Evolutionary conservation across 2,888 invertebrate genomes (phyloP), one percentile per base, ranked within the genome.

Genomic region (Nephrocerus scutellatus): DNA sequence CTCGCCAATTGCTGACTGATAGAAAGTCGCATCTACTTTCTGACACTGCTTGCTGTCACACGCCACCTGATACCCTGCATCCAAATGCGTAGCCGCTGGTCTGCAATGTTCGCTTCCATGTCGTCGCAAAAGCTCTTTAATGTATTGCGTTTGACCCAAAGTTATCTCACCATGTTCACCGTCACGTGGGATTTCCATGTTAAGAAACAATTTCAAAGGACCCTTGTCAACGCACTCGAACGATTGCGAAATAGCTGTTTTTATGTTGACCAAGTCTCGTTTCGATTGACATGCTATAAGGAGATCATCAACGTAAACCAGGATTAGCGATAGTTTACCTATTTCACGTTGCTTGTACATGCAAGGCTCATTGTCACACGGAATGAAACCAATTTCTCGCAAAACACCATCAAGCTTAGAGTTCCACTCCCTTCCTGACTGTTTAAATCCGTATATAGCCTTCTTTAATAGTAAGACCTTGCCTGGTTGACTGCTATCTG

Each of bases 391-490:
- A 25, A 53, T 37, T 3, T 40, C 36, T 7, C 36, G 31, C 1
- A 53, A 13, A 14, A 43, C 40, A 3, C 9, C 13, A 14, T 50
- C 46, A 5, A 51, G 34, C 29, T 47, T 49, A 9, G 26, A 25
- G 22, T 54, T 50, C 49, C 52, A 53, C 19, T 52, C 45, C 2
- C 53, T 40, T 2, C 50, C 47, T n/a, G 44, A 40, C 24, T 55
- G 54, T 28, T 50, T 52, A 8, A 56, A 35, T 3, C 52, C 52
- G 28, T 53, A 53, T 4, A 54, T 30, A 0, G 49, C 41, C 30
- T 51, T 54, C 5, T 47, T 38, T 4, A 53, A 37, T 28, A 32
- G 46, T 14, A 45, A 16, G 0, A 48, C 48, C 6, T 39, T 28
- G n/a, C 24, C 15, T 13, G 43, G 40, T 10, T 7, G 15, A 8